A percentile compares a stretch with the other conserved stretches of the same genome.
These are phyloP conservation scores for Phyllotreta striolata DNA, from an alignment of 2,888 invertebrate genomes.

Conservation along the genomic window DNA sequence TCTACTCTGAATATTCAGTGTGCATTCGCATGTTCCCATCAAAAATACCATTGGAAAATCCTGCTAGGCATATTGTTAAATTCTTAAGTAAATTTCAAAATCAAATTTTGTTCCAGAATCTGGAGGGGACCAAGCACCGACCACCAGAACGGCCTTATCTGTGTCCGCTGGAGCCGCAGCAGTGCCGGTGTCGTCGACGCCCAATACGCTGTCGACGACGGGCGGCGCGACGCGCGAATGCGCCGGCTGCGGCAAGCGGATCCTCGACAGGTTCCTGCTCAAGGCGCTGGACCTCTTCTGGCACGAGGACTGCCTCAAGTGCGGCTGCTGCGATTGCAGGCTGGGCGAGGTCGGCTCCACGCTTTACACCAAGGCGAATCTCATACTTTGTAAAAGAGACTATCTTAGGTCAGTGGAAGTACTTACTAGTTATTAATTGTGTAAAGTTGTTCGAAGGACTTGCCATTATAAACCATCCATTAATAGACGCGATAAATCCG, in stretches of 20 bases:
- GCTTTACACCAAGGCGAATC: conserved; percentile 88
- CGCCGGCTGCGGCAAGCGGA: conserved; percentile 86
- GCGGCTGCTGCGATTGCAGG: conserved; percentile 91
- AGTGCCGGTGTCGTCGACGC: conserved; percentile 53
- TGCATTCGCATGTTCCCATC: no score
- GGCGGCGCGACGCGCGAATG: conserved; percentile 71
- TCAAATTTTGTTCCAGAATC: conserved; percentile 57
- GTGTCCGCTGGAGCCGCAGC: conserved; percentile 53
- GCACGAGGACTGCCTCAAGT: conserved; percentile 95
- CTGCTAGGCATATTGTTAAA: no score
- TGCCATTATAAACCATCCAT: no score
- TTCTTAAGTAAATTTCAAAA: no score
- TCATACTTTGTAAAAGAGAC: conserved; percentile 90
- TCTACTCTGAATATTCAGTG: no score
- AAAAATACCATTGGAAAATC: no score
- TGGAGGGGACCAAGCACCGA: conserved; percentile 59
- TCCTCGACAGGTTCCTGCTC: conserved; percentile 78
- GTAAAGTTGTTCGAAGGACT: conserved; percentile 2
- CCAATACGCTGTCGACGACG: conserved; percentile 48
- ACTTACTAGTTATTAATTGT: not conserved
- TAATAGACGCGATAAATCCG: no score
- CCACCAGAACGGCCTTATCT: conserved; percentile 53
- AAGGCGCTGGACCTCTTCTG: conserved; percentile 90
- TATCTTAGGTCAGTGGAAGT: conserved; percentile 79
- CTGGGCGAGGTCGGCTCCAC: conserved; percentile 94